Evolutionary conservation across 2,888 invertebrate genomes (phyloP), one percentile per base, ranked within the genome.

Genomic region (Trissolcus japonicus): DNA sequence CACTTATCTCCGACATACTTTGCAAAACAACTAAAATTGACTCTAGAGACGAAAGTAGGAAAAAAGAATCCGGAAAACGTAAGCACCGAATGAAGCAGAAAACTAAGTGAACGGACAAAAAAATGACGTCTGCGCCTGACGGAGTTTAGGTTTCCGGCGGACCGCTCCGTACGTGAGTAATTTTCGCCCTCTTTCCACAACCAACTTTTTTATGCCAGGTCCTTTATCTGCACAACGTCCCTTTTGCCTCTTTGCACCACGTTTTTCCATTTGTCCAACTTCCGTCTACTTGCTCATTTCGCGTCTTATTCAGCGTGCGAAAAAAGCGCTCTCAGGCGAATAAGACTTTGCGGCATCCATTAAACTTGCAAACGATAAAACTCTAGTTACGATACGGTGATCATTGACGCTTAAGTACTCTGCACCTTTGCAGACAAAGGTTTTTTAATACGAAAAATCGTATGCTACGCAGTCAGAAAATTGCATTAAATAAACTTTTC

Each of bases 281-380:
- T 65, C 35, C 69, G 50, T 57, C 61, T 19, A 65, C 69, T 56
- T 61, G 62, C 50, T 68, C 63, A 59, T 68, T 75, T 56, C 59
- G 56, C 71, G 66, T 72, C 69, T 65, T 65, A 66, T 72, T 66
- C 60, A 50, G 51, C 54, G 67, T 41, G 59, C 61, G 62, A 57
- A 50, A 69, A 69, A 76, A 69, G 65, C 55, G 61, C 61, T 76
- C 13, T 59, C 65, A 29, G 43, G 71, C 69, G 76, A 76, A 71
- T 76, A 71, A 66, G 76, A 76, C 66, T 71, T 76, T 66, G 76
- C 71, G 61, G 66, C 76, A 67, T 66, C 62, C 25, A 63, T 53
- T 67, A 67, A 68, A 75, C 62, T 68, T 21, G 60, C 13, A 51
- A 55, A 16, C 65, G 75, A 76, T 76, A 76, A 60, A 69, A 63